phyloP scores from a whole-genome alignment of 2,113 vertebrate species.

The Laterallus jamaicensis region DNA sequence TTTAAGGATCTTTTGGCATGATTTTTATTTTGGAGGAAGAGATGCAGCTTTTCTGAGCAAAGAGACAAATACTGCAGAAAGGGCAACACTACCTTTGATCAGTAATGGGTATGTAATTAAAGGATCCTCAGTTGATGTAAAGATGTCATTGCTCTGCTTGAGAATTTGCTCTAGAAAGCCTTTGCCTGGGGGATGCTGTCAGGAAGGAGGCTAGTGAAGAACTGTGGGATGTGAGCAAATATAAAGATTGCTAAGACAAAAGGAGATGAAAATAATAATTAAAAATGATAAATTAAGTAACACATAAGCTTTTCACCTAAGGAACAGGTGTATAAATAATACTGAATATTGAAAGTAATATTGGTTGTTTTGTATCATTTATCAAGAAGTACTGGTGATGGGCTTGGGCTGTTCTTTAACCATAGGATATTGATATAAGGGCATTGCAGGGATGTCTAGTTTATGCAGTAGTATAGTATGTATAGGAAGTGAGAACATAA shows the following conservation, averaged over 20 bases:
- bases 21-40: not conserved
- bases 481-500: not conserved
- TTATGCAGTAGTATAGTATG: not conserved
- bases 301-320: not conserved
- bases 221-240: not conserved
- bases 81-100: not conserved
- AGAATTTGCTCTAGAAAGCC: not conserved
- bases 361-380: not conserved
- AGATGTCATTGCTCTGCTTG: not conserved
- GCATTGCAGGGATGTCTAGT: not conserved
- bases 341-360: not conserved
- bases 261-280: not conserved
- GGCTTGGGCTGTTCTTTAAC: not conserved
- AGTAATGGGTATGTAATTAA: not conserved
- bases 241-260: not conserved
- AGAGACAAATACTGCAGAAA: not conserved
- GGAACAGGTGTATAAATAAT: not conserved
- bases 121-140: not conserved
- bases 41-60: not conserved
- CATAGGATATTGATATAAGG: not conserved
- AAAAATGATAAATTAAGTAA: not conserved
- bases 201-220: slow-evolving; percentile 14
- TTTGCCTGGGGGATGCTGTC: not conserved
- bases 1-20: not conserved
- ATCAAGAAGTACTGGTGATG: not conserved